A percentile compares a stretch with the other conserved stretches of the same genome.
Conservation (phyloP, 1,140 invertebrate species). For the Ostrea edulis region DNA sequence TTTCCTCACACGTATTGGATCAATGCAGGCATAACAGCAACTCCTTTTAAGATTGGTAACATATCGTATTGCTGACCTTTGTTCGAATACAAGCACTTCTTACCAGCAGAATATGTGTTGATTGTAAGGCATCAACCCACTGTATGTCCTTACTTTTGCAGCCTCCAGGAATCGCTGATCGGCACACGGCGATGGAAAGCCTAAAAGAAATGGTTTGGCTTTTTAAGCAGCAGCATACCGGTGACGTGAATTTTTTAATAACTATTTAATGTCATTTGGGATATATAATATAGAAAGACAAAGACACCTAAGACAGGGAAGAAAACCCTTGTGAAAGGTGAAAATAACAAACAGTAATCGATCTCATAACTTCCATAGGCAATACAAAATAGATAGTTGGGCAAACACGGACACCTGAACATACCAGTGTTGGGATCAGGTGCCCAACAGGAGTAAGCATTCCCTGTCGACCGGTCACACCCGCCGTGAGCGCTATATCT, state of each 20-base stretch:
- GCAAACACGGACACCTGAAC: too few species aligned
- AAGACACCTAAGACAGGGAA: not conserved
- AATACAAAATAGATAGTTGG: too few species aligned
- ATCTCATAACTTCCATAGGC: too few species aligned
- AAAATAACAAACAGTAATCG: too few species aligned
- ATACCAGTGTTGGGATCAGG: too few species aligned
- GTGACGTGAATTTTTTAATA: not conserved
- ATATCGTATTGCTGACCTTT: not conserved
- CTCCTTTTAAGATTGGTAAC: not conserved
- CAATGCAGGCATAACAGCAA: not conserved
- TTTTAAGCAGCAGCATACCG: not conserved
- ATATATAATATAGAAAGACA: not conserved
- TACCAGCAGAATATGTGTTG: not conserved
- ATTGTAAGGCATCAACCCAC: not conserved
- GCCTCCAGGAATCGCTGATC: not conserved
- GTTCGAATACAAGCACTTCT: not conserved
- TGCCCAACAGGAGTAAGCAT: too few species aligned
- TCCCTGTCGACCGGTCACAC: too few species aligned
- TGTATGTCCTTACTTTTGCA: not conserved
- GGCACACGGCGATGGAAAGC: not conserved
- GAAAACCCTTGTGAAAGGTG: not conserved
- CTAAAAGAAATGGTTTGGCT: not conserved
- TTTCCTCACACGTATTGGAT: not conserved
- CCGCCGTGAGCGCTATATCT: too few species aligned
- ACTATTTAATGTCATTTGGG: too few species aligned